phyloP scores from a whole-genome alignment of 2,888 invertebrate genomes.

The Dynastes grantii region DNA sequence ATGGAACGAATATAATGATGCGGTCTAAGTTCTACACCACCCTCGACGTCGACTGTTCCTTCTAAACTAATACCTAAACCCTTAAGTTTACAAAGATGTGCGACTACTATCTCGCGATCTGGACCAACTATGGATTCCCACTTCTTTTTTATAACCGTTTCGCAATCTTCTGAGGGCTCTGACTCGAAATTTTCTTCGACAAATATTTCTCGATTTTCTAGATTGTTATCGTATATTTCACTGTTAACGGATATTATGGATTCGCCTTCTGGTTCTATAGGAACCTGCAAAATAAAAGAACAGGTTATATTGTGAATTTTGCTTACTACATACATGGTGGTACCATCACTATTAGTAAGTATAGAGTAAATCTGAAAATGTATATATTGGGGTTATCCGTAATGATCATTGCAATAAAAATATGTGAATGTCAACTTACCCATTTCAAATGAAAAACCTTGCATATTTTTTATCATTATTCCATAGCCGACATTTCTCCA shows the following conservation, averaged over 20 bases:
- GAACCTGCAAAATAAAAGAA: conserved; percentile 59
- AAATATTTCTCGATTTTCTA: conserved; percentile 68
- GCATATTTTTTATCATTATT: too few relatives aligned
- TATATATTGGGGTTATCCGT: too few relatives aligned
- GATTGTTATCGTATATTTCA: conserved; percentile 74
- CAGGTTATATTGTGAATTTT: too few relatives aligned
- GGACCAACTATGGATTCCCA: conserved; percentile 87
- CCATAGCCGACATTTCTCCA: too few relatives aligned
- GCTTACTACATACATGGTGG: neutral
- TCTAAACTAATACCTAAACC: conserved; percentile 98
- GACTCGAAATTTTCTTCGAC: conserved; percentile 69
- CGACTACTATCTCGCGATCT: conserved; percentile 88
- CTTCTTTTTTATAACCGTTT: conserved; percentile 82
- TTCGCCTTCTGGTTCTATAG: conserved; percentile 85
- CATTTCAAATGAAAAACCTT: too few relatives aligned
- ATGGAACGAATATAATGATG: conserved; percentile 99
- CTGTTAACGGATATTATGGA: conserved; percentile 88
- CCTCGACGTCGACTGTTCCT: conserved; percentile 98
- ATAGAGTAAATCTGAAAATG: too few relatives aligned
- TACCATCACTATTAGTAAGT: too few relatives aligned
- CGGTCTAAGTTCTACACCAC: conserved; percentile 96
- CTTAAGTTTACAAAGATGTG: conserved; percentile 92
- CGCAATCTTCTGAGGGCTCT: conserved; percentile 69
- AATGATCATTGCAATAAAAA: too few relatives aligned
- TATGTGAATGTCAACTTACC: too few relatives aligned